Percentiles rank a stretch among this genome's conserved stretches.
Conservation (phyloP, 2,113 vertebrate genomes). For the Eptesicus fuscus region DNA sequence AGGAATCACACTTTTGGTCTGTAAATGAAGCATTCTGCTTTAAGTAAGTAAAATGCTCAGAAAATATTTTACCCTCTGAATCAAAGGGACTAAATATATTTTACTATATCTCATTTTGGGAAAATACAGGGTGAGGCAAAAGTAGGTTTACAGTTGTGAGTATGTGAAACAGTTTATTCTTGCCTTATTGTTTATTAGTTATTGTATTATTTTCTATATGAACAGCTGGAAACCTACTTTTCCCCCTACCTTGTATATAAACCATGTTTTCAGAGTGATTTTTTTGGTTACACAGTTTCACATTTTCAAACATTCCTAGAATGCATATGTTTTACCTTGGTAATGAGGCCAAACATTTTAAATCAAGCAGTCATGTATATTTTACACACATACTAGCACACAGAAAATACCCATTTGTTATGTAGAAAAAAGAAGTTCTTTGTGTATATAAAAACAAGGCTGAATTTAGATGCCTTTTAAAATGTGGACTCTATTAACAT, state of each 20-base stretch:
- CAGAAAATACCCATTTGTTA: not conserved
- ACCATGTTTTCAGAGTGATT: not conserved
- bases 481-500: not conserved
- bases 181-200: not conserved
- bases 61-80: not conserved
- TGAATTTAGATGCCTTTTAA: not conserved
- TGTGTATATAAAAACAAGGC: not conserved
- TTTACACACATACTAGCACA: not conserved
- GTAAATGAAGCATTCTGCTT: not conserved
- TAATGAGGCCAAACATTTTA: not conserved
- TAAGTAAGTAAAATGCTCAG: not conserved
- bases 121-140: not conserved
- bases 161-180: not conserved
- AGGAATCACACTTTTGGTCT: not conserved
- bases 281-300: not conserved
- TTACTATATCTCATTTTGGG: not conserved
- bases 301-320: not conserved
- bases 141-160: not conserved
- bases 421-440: not conserved
- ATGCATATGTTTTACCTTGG: not conserved
- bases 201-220: not conserved
- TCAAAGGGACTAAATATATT: not conserved
- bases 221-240: not conserved
- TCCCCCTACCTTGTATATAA: not conserved
- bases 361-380: not conserved